Conservation (phyloP, 1,140 invertebrate genomes). For the Bombus haemorrhoidalis region DNA sequence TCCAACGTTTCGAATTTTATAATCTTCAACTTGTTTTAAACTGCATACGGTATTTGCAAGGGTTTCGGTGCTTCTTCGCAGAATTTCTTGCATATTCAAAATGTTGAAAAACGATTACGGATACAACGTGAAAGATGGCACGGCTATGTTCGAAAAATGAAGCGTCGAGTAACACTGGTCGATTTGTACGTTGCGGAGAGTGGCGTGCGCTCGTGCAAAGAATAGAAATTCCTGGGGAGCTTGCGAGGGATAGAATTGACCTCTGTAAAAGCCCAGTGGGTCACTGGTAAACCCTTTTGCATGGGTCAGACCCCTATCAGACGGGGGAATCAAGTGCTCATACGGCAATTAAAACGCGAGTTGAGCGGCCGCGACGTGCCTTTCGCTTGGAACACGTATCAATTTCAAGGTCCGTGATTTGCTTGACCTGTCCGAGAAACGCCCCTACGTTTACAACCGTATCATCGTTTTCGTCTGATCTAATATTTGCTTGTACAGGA, state of each 20-base stretch:
- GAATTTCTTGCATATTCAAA: too few relatives aligned
- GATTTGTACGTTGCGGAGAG: slow-evolving; percentile 16
- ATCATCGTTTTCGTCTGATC: neutral
- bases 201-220: slow-evolving; percentile 15
- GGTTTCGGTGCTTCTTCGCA: too few relatives aligned
- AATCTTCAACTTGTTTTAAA: neutral
- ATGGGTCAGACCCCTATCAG: slow-evolving; percentile 61
- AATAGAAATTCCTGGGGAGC: slow-evolving; percentile 39
- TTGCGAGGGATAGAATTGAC: slow-evolving; percentile 54
- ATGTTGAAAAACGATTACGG: neutral
- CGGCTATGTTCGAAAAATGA: neutral
- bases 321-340: slow-evolving; percentile 59
- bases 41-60: too few relatives aligned
- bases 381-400: slow-evolving; percentile 2
- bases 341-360: slow-evolving; percentile 65
- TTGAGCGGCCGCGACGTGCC: slow-evolving; percentile 22
- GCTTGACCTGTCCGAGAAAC: neutral
- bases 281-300: slow-evolving; percentile 65
- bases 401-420: slow-evolving; percentile 29
- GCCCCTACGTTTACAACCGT: neutral
- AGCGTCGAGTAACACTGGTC: neutral
- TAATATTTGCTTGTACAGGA: too few relatives aligned
- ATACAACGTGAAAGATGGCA: neutral
- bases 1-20: too few relatives aligned
- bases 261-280: slow-evolving; percentile 64